These are phyloP conservation scores for Apeira syringaria DNA, from an alignment of 2,888 invertebrate genomes.

Conservation along the genomic window DNA sequence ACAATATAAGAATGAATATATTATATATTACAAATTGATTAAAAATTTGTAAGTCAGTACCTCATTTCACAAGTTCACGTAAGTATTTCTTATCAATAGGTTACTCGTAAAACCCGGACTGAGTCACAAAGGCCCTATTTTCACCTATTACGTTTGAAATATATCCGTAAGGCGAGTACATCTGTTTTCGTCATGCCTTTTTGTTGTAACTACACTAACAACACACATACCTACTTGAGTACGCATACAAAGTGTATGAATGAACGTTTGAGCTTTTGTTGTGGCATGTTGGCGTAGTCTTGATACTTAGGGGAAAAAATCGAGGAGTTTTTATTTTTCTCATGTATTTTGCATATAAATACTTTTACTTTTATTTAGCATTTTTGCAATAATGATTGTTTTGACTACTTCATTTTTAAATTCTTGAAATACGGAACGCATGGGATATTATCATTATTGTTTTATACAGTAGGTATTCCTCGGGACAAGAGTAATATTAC, in stretches of 20 bases:
- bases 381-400: too few species aligned
- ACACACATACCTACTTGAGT: slow-evolving; percentile 32
- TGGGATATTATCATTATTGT: too few species aligned
- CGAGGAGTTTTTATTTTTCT: too few species aligned
- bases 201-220: slow-evolving; percentile 34
- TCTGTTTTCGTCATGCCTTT: slow-evolving; percentile 44
- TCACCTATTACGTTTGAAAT: slow-evolving; percentile 29
- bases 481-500: too few species aligned
- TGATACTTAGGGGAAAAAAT: slow-evolving; percentile 52
- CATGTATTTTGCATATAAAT: too few species aligned
- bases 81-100: slow-evolving; percentile 1
- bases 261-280: slow-evolving; percentile 44
- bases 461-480: too few species aligned
- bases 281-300: slow-evolving; percentile 26
- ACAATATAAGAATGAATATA: too few species aligned
- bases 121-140: slow-evolving; percentile 19
- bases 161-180: slow-evolving; percentile 19
- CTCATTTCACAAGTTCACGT: background rate
- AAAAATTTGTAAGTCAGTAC: too few species aligned
- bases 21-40: too few species aligned
- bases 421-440: too few species aligned
- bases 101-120: slow-evolving; percentile 4
- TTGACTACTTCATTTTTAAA: too few species aligned
- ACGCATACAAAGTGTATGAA: slow-evolving; percentile 56
- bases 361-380: too few species aligned